Conservation (phyloP, 2,797 vertebrate species). For the Dryobates pubescens region DNA sequence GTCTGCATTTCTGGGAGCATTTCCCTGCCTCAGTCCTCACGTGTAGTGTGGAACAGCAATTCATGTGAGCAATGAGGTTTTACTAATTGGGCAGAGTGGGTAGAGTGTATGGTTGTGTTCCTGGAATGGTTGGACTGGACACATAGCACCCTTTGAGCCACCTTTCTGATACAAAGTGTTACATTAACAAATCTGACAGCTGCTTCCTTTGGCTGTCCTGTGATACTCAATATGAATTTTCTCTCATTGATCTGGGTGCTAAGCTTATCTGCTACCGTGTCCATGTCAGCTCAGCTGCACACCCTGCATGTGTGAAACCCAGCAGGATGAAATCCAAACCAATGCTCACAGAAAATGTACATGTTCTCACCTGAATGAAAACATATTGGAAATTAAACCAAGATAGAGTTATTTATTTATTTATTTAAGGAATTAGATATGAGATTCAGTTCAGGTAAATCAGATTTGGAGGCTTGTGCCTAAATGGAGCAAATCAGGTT, state of each 20-base stretch:
- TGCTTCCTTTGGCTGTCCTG: neutral
- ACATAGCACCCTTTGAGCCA: neutral
- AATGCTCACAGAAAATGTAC: neutral
- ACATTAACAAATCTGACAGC: neutral
- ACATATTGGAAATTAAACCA: neutral
- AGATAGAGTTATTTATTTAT: neutral
- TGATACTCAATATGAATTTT: neutral
- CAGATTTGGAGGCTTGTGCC: neutral
- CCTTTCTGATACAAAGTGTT: neutral
- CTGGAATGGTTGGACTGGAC: rapidly evolving
- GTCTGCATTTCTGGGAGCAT: constrained; percentile 11
- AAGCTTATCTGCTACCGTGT: neutral
- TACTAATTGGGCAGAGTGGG: neutral
- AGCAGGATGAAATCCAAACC: neutral
- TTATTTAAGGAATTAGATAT: neutral
- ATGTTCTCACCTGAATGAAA: neutral
- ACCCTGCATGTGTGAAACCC: neutral
- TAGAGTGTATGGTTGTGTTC: neutral
- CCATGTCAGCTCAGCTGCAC: neutral
- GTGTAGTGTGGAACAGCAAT: neutral
- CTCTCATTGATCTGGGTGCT: neutral
- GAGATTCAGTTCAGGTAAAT: neutral
- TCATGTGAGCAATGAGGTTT: neutral
- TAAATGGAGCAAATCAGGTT: neutral
- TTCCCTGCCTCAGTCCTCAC: neutral